These are phyloP conservation scores for Drosophila ananassae DNA, from an alignment of 1,140 invertebrate species.

Conservation along the genomic window DNA sequence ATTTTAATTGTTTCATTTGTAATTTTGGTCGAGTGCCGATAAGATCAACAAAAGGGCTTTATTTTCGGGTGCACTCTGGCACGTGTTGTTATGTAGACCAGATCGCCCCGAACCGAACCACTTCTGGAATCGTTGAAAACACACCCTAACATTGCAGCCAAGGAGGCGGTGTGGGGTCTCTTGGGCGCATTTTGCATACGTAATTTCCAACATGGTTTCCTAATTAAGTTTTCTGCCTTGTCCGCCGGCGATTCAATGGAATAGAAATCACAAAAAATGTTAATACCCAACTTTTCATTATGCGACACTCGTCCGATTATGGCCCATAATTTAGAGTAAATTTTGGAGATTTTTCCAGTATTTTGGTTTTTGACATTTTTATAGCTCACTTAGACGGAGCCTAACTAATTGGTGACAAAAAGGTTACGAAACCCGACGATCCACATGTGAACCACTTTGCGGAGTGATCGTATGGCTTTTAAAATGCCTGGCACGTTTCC, in stretches of 20 bases:
- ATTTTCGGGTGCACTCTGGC: constrained; percentile 55
- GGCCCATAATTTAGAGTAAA: constrained; percentile 64
- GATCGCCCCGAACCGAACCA: constrained; percentile 5
- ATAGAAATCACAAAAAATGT: constrained; percentile 63
- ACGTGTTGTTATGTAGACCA: constrained; percentile 44
- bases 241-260: constrained; percentile 49
- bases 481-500: constrained; percentile 68
- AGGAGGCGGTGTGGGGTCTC: constrained; percentile 25
- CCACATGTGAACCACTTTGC: constrained; percentile 49
- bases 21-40: constrained; percentile 28
- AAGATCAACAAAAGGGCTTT: constrained; percentile 53
- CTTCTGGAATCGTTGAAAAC: constrained; percentile 34
- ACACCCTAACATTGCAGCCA: constrained; percentile 34
- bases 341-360: constrained; percentile 51
- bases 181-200: constrained; percentile 54
- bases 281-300: constrained; percentile 50
- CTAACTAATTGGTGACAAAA: constrained; percentile 53
- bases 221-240: constrained; percentile 64
- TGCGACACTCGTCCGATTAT: constrained; percentile 60
- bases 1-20: constrained; percentile 55
- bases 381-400: constrained; percentile 69
- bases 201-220: constrained; percentile 46
- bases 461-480: constrained; percentile 51
- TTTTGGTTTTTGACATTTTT: constrained; percentile 73
- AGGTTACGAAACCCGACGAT: constrained; percentile 62